A percentile compares a stretch with the other conserved stretches of the same genome.
Evolutionary conservation across 2,888 invertebrate genomes (phyloP).

Genomic region (Tupiocoris notatus): DNA sequence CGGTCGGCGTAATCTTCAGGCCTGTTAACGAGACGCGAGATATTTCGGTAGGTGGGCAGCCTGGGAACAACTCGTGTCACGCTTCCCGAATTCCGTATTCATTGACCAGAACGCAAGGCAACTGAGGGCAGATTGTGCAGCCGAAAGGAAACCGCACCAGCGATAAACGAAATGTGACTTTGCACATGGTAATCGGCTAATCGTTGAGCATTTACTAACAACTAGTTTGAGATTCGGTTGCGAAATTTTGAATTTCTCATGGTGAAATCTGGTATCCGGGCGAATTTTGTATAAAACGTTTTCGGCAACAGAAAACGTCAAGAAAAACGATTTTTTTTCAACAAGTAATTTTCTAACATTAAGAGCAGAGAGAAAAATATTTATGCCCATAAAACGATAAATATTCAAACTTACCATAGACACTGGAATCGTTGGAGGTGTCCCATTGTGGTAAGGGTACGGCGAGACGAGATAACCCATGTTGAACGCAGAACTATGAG

Average conservation of each 20-base stretch:
- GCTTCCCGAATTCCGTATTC: not conserved
- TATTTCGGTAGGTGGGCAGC: not conserved
- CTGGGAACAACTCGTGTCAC: not conserved
- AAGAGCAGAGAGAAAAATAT: too few species aligned
- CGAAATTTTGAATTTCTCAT: too few species aligned
- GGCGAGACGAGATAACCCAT: constrained; percentile 91
- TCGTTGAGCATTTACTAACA: too few species aligned
- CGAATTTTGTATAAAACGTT: too few species aligned
- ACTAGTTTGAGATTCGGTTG: too few species aligned
- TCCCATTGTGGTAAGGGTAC: constrained; percentile 86
- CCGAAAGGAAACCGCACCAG: not conserved
- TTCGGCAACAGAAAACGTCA: too few species aligned
- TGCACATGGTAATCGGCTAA: too few species aligned
- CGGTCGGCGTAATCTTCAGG: not conserved
- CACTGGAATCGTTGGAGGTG: constrained; percentile 78
- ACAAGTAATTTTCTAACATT: too few species aligned
- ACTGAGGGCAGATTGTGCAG: not conserved
- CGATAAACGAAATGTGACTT: too few species aligned
- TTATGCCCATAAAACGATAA: too few species aligned
- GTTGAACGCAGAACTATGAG: constrained; percentile 78
- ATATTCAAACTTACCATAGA: constrained; percentile 83
- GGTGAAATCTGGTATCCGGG: too few species aligned
- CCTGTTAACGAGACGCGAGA: not conserved
- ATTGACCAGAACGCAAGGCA: not conserved
- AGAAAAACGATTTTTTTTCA: too few species aligned